Evolutionary conservation across 2,888 invertebrate genomes (phyloP).

Genomic region (Nebria brevicollis): DNA sequence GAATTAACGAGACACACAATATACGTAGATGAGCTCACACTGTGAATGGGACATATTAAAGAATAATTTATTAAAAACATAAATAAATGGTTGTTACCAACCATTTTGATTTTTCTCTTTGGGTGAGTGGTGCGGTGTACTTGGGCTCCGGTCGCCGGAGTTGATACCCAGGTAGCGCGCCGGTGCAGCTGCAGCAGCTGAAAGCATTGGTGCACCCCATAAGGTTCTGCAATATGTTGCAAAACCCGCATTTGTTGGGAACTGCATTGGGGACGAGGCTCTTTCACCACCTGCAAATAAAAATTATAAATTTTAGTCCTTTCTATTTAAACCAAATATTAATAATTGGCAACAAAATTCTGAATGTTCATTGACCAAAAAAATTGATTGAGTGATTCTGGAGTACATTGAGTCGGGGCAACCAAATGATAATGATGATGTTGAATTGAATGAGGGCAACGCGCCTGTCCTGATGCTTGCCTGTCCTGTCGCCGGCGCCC

Average conservation of each 20-base stretch:
- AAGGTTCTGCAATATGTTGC: conserved; percentile 60
- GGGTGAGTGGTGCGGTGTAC: not conserved
- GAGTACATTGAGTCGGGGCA: no score
- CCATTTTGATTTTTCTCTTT: conserved; percentile 49
- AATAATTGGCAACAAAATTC: no score
- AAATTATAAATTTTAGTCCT: no score
- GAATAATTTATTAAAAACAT: no score
- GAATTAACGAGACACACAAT: not conserved
- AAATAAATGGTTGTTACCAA: no score
- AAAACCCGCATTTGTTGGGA: conserved; percentile 57
- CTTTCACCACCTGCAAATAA: conserved; percentile 48
- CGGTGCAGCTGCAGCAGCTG: conserved; percentile 54
- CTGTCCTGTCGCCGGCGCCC: conserved; percentile 52
- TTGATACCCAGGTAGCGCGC: conserved; percentile 29
- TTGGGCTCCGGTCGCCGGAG: not conserved
- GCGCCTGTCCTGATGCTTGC: conserved; percentile 49
- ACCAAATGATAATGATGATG: not conserved
- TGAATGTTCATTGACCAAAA: no score
- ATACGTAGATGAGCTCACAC: no score
- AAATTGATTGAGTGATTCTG: no score
- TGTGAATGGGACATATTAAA: no score
- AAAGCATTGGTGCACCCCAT: conserved; percentile 59
- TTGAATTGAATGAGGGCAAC: conserved; percentile 34
- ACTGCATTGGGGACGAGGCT: conserved; percentile 55
- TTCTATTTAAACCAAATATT: no score